Evolutionary conservation across 2,888 invertebrate genomes (phyloP).

Genomic region (Hetaerina titia): DNA sequence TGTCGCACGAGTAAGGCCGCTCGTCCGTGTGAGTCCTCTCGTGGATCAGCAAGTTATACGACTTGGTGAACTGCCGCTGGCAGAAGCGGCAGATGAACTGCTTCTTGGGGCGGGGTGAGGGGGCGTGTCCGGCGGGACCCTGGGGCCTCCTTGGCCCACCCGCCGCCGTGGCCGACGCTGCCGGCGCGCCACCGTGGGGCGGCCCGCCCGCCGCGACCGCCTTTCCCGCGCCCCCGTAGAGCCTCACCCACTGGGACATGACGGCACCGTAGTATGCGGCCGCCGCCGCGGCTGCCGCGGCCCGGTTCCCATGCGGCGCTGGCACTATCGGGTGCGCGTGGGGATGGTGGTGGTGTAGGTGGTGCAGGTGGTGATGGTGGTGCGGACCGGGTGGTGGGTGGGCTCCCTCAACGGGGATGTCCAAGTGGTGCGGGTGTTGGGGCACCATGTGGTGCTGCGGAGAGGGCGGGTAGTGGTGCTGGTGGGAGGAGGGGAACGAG

Average conservation of each 20-base stretch:
- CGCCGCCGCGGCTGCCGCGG: constrained; percentile 78
- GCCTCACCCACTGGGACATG: constrained; percentile 86
- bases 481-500: constrained; percentile 72
- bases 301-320: constrained; percentile 49
- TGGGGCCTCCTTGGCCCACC: constrained; percentile 68
- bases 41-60: constrained; percentile 98
- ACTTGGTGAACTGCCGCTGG: constrained; percentile 97
- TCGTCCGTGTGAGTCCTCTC: constrained; percentile 98
- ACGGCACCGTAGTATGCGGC: constrained; percentile 79
- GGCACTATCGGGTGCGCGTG: constrained; percentile 70
- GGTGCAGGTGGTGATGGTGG: constrained; percentile 68
- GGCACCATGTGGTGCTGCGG: constrained; percentile 76
- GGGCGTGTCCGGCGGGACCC: constrained; percentile 43
- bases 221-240: constrained; percentile 25
- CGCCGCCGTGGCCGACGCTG: constrained; percentile 60
- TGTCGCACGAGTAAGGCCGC: constrained; percentile 96
- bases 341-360: constrained; percentile 76
- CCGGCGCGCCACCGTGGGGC: not conserved
- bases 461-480: constrained; percentile 78
- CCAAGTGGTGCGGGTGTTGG: constrained; percentile 68
- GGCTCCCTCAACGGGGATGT: constrained; percentile 75
- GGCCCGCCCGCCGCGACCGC: not conserved
- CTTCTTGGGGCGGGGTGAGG: constrained; percentile 83
- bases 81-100: constrained; percentile 99
- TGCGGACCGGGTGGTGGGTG: constrained; percentile 74